Evolutionary conservation across 1,140 invertebrate genomes (phyloP).

Genomic region (Tyrophagus putrescentiae): DNA sequence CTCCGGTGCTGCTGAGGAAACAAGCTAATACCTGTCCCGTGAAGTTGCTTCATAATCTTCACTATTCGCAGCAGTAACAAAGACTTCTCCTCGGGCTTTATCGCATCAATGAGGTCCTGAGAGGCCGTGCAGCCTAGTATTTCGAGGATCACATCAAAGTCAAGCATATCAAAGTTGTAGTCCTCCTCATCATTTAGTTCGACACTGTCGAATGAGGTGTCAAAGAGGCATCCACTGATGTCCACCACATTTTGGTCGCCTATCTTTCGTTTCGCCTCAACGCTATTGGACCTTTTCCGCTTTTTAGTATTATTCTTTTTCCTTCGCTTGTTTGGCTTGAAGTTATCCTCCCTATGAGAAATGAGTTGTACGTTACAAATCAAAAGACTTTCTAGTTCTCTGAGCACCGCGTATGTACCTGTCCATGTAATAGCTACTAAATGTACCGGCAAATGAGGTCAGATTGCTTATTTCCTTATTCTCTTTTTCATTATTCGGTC

Average conservation of each 20-base stretch:
- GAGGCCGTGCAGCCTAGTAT: constrained; percentile 1
- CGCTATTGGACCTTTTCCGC: neutral
- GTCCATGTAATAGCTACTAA: neutral
- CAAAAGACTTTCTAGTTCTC: neutral
- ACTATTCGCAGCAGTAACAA: constrained; percentile 1
- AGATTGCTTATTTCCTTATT: constrained; percentile 9
- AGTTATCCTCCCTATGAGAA: neutral
- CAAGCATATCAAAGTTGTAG: neutral
- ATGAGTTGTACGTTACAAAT: neutral
- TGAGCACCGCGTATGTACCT: neutral
- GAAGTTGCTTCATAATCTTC: constrained; percentile 7
- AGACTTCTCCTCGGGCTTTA: neutral
- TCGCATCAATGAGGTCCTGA: neutral
- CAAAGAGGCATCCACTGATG: neutral
- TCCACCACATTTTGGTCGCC: neutral
- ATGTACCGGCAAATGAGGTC: neutral
- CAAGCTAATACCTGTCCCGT: neutral
- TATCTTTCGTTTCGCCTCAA: neutral
- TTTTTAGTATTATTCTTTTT: constrained; percentile 18
- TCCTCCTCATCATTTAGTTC: constrained; percentile 11
- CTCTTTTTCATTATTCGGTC: neutral
- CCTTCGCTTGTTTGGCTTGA: neutral
- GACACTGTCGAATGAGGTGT: constrained; percentile 5
- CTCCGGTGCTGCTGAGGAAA: neutral
- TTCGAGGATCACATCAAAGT: constrained; percentile 10